These are phyloP conservation scores for Cordilura impudica DNA, from an alignment of 2,888 invertebrate genomes.

Conservation along the genomic window DNA sequence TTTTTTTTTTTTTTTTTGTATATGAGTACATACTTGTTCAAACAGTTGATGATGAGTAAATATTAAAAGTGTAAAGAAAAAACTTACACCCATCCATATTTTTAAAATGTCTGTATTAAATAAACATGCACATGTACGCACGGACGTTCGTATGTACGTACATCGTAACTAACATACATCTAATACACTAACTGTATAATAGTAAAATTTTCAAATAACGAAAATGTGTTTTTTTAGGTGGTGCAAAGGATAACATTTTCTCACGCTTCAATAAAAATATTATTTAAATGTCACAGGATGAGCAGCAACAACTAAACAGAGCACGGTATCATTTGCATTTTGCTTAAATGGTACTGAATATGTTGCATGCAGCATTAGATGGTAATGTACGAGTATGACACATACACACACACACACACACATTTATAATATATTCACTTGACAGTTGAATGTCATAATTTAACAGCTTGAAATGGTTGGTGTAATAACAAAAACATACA, in stretches of 20 bases:
- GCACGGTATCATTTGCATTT: conserved; percentile 23
- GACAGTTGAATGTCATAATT: conserved; percentile 64
- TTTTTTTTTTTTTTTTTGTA: conserved; percentile 34
- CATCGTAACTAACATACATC: neutral
- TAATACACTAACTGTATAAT: conserved; percentile 8
- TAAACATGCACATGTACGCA: neutral
- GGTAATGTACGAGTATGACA: neutral
- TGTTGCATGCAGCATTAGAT: conserved; percentile 1
- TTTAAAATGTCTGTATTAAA: conserved; percentile 17
- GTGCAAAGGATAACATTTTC: conserved; percentile 54
- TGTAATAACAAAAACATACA: conserved; percentile 53
- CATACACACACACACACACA: neutral
- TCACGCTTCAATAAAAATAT: conserved; percentile 42
- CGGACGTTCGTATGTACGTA: neutral
- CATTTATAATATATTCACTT: conserved; percentile 44
- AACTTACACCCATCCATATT: conserved; percentile 35
- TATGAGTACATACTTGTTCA: neutral
- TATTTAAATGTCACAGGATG: conserved; percentile 49
- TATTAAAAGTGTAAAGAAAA: conserved; percentile 40
- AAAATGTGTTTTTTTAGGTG: conserved; percentile 52
- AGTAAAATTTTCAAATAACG: conserved; percentile 17
- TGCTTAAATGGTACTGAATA: conserved; percentile 36
- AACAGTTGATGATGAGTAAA: conserved; percentile 29
- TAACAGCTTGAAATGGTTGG: conserved; percentile 57
- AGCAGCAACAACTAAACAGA: conserved; percentile 8